Base-by-base conservation (phyloP, 2,888 invertebrate genomes). In the Macaria liturata region DNA sequence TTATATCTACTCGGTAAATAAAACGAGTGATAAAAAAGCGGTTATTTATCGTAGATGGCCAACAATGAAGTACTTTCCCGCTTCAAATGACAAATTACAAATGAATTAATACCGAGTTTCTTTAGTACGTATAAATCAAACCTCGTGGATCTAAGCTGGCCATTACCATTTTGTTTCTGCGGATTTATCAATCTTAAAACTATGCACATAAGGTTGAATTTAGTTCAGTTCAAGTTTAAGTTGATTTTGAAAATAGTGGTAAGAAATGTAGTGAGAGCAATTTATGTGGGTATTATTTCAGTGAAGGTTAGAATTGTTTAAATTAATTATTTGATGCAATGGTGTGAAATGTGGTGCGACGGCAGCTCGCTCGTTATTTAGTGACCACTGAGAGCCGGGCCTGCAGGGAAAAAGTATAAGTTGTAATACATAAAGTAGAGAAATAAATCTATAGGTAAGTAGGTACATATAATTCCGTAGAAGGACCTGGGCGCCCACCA, bases 11-110 rank as follows among this genome's bases (percentile, higher is more conserved):
- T n/a, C 42, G 9, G n/a, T 45, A 31, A 42, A 45, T 9, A 37
- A 49, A 58, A 53, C 34, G 6, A n/a, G 4, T 9, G 42, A 42
- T n/a, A n/a, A 42, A 42, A 42, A 42, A 42, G 42, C 78, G 8
- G 84, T 81, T 81, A 80, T 76, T 76, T 80, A 76, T 78, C 72
- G 77, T 70, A 78, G 75, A 76, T 69, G 70, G 70, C 74, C 70
- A 76, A 86, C 86, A 86, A 88, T 86, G 86, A 81, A 85, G 78
- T 81, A 86, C 86, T 87, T 86, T 87, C 87, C 84, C 86, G 84
- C 86, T 76, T 85, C 70, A 74, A 80, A 84, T 84, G 88, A 88
- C 88, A 88, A 88, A 88, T 88, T 83, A 83, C 83, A 71, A 78
- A 78, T 81, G 88, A 86, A 88, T 86, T 86, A 87, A 87, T 86